Percentiles rank a stretch among this genome's conserved stretches.
Conservation (phyloP, 1,140 invertebrate genomes). For the Vollenhovia emeryi region DNA sequence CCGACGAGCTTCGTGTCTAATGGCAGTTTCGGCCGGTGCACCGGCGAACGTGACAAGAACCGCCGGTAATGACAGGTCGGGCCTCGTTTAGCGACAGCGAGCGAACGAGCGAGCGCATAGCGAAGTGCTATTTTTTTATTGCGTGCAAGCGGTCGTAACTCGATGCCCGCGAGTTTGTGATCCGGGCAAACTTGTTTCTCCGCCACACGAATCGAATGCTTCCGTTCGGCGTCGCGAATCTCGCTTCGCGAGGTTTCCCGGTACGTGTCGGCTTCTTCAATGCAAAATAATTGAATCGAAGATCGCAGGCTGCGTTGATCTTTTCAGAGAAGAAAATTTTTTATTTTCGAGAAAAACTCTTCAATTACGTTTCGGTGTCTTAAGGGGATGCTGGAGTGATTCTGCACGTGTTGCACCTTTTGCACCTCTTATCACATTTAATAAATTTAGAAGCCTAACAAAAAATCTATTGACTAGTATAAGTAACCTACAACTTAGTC, state of each 20-base stretch:
- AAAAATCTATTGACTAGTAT: too few relatives aligned
- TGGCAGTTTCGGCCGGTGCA: conserved; percentile 55
- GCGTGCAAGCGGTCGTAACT: conserved; percentile 41
- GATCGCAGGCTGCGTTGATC: neutral
- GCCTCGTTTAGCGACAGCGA: conserved; percentile 54
- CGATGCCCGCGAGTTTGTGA: conserved; percentile 44
- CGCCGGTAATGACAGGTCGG: conserved; percentile 46
- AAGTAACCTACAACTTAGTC: too few relatives aligned
- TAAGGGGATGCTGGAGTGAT: too few relatives aligned
- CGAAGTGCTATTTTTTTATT: conserved; percentile 49
- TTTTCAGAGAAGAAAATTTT: neutral
- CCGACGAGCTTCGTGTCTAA: conserved; percentile 53
- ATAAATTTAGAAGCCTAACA: too few relatives aligned
- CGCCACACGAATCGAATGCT: conserved; percentile 30
- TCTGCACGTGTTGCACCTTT: too few relatives aligned
- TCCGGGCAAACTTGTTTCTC: conserved; percentile 31
- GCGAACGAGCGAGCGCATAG: conserved; percentile 33
- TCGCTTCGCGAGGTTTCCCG: neutral
- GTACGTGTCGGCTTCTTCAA: neutral
- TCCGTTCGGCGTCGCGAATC: neutral
- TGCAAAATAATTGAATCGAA: neutral
- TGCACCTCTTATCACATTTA: too few relatives aligned
- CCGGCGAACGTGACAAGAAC: conserved; percentile 51
- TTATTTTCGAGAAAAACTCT: neutral
- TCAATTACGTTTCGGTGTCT: neutral